Evolutionary conservation across 2,797 vertebrate genomes (phyloP), one percentile per base, ranked within the genome.

Genomic region (Ambastaia sidthimunki): DNA sequence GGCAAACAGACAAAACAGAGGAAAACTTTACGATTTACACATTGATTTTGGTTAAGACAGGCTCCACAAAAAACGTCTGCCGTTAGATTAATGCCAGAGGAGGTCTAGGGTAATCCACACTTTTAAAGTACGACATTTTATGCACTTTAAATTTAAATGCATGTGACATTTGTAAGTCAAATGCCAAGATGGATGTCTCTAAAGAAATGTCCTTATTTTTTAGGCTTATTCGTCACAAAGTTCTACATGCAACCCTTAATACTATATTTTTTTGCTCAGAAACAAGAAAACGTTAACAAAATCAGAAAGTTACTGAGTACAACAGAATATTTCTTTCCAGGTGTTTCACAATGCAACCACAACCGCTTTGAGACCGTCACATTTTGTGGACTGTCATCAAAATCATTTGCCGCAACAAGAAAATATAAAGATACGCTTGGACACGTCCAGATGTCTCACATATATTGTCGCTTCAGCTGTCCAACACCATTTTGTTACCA

Each of bases 381-480:
- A 62, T 71, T 85, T 85, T 82, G 76, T 75, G 25, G 18, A 48
- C 25, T 18, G 28, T 44, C 41, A 44, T 84, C 70, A 74, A 71
- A 86, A 78, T 19, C 50, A 67, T 71, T 84, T 80, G 70, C 47
- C 48, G 70, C 65, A 55, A 80, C 18, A 80, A 80, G 60, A 11
- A 57, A 76, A 37, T 50, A 34, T 47, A 71, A 80, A 75, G 77
- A 80, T 72, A 54, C 37, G 47, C 84, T 77, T 80, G 71, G 55
- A 71, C 62, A 70, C 68, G 77, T 71, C 82, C 85, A 84, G 80
- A 81, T 86, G 85, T 72, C 80, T 44, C 19, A 76, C 55, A 44
- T 71, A 69, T 44, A 75, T 69, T 78, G 71, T 82, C 57, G 66
- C 16, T 82, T 80, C 70, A 69, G 70, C 65, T 66, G 70, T 75